These are phyloP conservation scores for Mesocricetus auratus DNA, from an alignment of 2,113 vertebrate genomes.

Conservation along the genomic window DNA sequence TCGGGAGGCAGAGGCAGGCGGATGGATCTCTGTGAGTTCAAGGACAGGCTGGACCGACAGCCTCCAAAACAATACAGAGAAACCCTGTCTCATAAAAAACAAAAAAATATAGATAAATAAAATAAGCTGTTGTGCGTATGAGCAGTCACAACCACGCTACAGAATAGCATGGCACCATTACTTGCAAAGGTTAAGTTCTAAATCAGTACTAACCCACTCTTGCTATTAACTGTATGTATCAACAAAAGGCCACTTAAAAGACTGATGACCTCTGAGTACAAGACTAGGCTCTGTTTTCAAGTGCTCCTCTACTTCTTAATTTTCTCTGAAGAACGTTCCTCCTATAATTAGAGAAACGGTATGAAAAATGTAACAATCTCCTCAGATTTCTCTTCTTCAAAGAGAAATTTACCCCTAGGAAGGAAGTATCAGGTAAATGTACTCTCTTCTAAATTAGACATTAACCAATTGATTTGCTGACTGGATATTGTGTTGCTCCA, in stretches of 20 bases:
- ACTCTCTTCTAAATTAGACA: background rate
- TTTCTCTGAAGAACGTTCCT: slow-evolving; percentile 18
- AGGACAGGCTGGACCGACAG: too few species aligned
- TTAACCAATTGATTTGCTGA: background rate
- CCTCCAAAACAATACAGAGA: too few species aligned
- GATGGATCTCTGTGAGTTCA: too few species aligned
- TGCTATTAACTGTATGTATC: background rate
- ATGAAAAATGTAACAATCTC: background rate
- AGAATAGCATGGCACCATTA: background rate
- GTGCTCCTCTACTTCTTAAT: background rate
- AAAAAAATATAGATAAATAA: background rate
- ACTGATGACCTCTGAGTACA: background rate
- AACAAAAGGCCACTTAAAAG: background rate
- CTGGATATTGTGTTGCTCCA: background rate
- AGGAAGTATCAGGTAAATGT: slow-evolving; percentile 1
- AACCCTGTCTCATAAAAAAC: too few species aligned
- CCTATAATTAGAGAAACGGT: slow-evolving; percentile 43
- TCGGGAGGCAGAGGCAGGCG: too few species aligned
- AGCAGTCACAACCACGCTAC: background rate
- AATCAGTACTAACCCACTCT: background rate
- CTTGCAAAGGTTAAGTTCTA: background rate
- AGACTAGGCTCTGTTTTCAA: background rate
- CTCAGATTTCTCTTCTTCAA: slow-evolving; percentile 2
- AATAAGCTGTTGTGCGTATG: background rate
- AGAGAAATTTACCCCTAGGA: background rate